Evolutionary conservation across 2,113 vertebrate species (phyloP), one percentile per base, ranked within the genome.

Genomic region (Rhinolophus sinicus): DNA sequence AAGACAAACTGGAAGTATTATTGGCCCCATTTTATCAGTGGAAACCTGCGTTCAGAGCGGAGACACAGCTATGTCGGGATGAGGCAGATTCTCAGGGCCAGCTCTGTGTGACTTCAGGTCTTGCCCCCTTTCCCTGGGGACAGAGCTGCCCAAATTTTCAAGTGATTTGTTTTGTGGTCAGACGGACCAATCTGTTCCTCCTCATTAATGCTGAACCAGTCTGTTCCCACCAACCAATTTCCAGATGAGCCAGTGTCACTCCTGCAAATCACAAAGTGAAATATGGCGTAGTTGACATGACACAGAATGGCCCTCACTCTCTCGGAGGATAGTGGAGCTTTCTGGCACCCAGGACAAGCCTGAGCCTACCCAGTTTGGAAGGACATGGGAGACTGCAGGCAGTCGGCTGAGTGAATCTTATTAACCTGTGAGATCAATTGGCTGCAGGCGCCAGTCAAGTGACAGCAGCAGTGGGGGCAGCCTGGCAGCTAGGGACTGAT

Each of bases 351-450:
- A 78, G 40, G 28, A 92, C 70, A 65, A 84, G 11, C 64, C 38
- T 85, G 88, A 75, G 84, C 40, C 67, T 90, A 64, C 62, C 64
- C 80, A 56, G 38, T 95, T 81, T 92, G 15, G 44, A 38, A 62
- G 64, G 2, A 67, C 44, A 24, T 30, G 70, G n/a, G 54, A 94
- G 30, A 44, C 47, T 86, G 21, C 18, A 88, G 67, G 40, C 64
- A 92, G 70, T 92, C 80, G 44, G 35, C 73, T 60, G 44, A 97
- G 89, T 96, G 96, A 91, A 96, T 96, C 60, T 73, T 92, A 94
- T 95, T 96, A 95, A 93, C 90, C 62, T 94, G 52, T 93, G 92
- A 90, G 93, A 97, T 96, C 80, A 93, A 38, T 94, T 96, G 93
- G 75, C 97, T 90, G 14, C 47, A 92, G 70, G 76, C 52, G 24